Base-by-base conservation (phyloP, 2,113 vertebrate genomes). In the Heterochromis multidens region DNA sequence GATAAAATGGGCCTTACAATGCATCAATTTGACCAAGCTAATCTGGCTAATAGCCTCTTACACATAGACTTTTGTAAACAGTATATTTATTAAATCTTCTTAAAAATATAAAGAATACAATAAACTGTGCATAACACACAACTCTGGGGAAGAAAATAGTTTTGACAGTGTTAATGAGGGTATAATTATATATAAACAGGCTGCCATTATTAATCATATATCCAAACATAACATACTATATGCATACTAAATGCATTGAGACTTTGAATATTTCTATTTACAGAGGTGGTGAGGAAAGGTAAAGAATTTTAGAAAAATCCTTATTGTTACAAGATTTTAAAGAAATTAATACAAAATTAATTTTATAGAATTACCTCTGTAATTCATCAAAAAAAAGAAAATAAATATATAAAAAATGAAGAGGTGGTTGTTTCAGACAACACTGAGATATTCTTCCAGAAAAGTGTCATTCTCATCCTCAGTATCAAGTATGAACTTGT, bases 1-100 rank as follows among this genome's bases (percentile, higher is more conserved):
- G 9, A 40, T 85, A 29, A 77, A 86, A 83, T 77, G 4, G 35
- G 77, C 59, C 54, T 82, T 4, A 77, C 17, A 80, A 46, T 81
- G 31, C 19, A 58, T 31, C 56, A 4, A 37, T 85, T 62, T 86
- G 33, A 70, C 31, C 12, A 27, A 70, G 37, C 77, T 86, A 86
- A 84, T 88, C 84, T 40, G 43, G 29, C 43, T 88, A 88, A 89
- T 85, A 57, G 81, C 33, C 35, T 80, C 19, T 70, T 58, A 84
- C 46, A 33, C 46, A 1, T 54, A 74, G 54, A 37, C 56, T 4
- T 79, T 40, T 59, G 83, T 80, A 88, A 88, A 81, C 46, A 82
- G 11, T 19, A 60, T 37, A 72, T 84, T 31, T 80, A 74, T 74
- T 8, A 85, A 35, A 88, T 67, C 57, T 67, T 83, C 86, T 77